Evolutionary conservation across 1,140 invertebrate species (phyloP), one percentile per base, ranked within the genome.

Genomic region (Trigoniulus corallinus): DNA sequence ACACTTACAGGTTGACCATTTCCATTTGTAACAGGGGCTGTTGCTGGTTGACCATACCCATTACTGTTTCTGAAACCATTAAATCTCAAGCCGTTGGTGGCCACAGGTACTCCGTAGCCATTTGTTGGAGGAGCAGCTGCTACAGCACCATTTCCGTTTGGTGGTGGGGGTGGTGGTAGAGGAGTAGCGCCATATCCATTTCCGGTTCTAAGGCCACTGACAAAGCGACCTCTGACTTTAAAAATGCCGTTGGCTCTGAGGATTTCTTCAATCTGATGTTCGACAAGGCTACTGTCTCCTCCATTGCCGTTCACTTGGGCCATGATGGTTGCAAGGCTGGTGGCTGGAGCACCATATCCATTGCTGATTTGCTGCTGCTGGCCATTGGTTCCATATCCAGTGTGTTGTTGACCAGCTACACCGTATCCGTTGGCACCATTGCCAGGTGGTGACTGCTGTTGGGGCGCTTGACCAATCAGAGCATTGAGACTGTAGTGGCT

Each of bases 401-500:
- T n/a, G n/a, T n/a, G n/a, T n/a, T n/a, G n/a, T n/a, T n/a, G n/a
- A n/a, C n/a, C n/a, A n/a, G n/a, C n/a, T n/a, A n/a, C n/a, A n/a
- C n/a, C n/a, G n/a, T n/a, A n/a, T n/a, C n/a, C n/a, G n/a, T n/a
- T n/a, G n/a, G n/a, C n/a, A n/a, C n/a, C n/a, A n/a, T n/a, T n/a
- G n/a, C n/a, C n/a, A n/a, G n/a, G n/a, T n/a, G n/a, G n/a, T n/a
- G n/a, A n/a, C n/a, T n/a, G n/a, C n/a, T n/a, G n/a, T n/a, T n/a
- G n/a, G n/a, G 37, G 37, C 12, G 37, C 37, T 13, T 13, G 12
- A 39, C 37, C 37, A n/a, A 39, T 39, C 20, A 58, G 54, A 24
- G 48, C 75, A 60, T 59, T 59, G 21, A 58, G 50, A n/a, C 34
- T 45, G 37, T 50, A 59, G 37, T 52, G 47, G 39, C 56, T 50